Evolutionary conservation across 2,888 invertebrate genomes (phyloP), one percentile per base, ranked within the genome.

Genomic region (Charanyca ferruginea): DNA sequence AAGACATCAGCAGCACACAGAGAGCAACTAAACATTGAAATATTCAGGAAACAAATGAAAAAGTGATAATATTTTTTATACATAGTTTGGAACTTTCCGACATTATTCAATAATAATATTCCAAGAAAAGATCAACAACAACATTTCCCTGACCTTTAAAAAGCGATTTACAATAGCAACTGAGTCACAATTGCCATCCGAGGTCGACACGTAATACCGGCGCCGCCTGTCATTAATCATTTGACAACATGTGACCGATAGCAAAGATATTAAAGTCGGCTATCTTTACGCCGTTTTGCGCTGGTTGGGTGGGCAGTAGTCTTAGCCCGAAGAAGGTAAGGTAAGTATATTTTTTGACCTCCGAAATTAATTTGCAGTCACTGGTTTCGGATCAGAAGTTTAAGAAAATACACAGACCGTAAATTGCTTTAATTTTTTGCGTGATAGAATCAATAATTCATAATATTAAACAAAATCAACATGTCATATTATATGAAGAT

Each of bases 171-270:
- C 61, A 52, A 75, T 76, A 58, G 71, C 78, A 78, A 61, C 49
- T 64, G 58, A 49, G 41, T 76, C 57, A 66, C 80, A 81, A 49
- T 63, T 82, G 72, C 85, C 83, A 68, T 71, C 23, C 57, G 51
- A 75, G 64, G 49, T 13, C 77, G 48, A 84, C 80, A 89, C 89
- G 89, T 89, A 90, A 88, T 90, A 69, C 60, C 53, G 55, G 48
- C 77, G 60, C 32, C n/a, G 60, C 22, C 41, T 63, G 77, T 85
- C 89, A 90, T 92, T 88, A 91, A 91, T 91, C 90, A 91, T 86
- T 83, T 75, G 84, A 87, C 83, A 83, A 87, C 84, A 82, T 83
- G 85, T 85, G 85, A 87, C 81, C 81, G 83, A 88, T 86, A 86
- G 85, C 73, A 85, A 79, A 81, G 84, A 85, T 85, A 85, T 85